Percentiles rank a stretch among this genome's conserved stretches.
Evolutionary conservation across 2,113 vertebrate species (phyloP).

Genomic region (Monopterus albus): DNA sequence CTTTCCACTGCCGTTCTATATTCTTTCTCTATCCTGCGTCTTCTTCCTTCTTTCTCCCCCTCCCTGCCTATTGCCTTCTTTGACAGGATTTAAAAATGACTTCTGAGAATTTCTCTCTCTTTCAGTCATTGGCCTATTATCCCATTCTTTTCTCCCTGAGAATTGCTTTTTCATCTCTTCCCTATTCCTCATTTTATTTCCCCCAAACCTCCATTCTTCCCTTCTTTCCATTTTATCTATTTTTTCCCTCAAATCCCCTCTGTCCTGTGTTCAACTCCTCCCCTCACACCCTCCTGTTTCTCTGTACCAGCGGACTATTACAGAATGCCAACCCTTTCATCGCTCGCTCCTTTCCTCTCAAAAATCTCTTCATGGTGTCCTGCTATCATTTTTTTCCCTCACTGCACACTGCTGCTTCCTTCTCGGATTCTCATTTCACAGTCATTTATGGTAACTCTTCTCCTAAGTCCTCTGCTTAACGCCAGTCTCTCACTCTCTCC

Average conservation of each 20-base stretch:
- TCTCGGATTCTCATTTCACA: conserved; percentile 80
- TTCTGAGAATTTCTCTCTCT: conserved; percentile 33
- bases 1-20: conserved; percentile 18
- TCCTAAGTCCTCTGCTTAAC: conserved; percentile 61
- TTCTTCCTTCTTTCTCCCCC: neutral
- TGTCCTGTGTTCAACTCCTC: conserved; percentile 56
- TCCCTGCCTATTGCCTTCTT: conserved; percentile 28
- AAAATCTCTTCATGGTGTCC: conserved; percentile 59
- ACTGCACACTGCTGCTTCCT: conserved; percentile 52
- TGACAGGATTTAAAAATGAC: conserved; percentile 56
- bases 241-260: conserved; percentile 47
- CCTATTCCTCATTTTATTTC: conserved; percentile 32
- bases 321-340: conserved; percentile 44
- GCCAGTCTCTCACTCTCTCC: conserved; percentile 20
- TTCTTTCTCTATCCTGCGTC: conserved; percentile 8
- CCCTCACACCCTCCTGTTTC: conserved; percentile 46
- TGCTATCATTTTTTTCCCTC: conserved; percentile 36
- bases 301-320: conserved; percentile 60
- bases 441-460: conserved; percentile 77
- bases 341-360: conserved; percentile 18
- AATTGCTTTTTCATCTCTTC: conserved; percentile 53
- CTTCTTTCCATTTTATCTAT: conserved; percentile 36
- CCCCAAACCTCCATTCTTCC: conserved; percentile 23
- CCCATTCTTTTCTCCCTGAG: conserved; percentile 45
- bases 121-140: conserved; percentile 41